Evolutionary conservation across 2,888 invertebrate genomes (phyloP), one percentile per base, ranked within the genome.

Genomic region (Archaeoteleia sp.): DNA sequence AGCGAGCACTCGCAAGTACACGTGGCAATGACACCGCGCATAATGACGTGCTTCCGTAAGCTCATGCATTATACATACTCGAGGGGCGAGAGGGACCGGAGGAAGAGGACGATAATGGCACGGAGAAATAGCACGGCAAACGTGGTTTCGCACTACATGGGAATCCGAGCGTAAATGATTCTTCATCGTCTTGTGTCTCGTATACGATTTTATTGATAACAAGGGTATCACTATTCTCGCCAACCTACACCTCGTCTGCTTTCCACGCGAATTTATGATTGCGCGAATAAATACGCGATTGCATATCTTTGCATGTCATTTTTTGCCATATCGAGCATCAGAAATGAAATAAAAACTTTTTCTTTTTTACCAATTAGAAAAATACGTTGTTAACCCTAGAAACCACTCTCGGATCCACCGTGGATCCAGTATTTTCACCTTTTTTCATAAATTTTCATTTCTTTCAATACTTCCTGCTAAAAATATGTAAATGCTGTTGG

Each of bases 41-140:
- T 67, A 67, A 67, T 67, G 61, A 67, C 51, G 67, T 49, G 43
- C 61, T 67, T 61, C 37, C 55, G 46, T 67, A 51, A 67, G 55
- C 61, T 61, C 57, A 57, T 67, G 46, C 42, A 61, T 67, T 67
- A 67, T 67, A 67, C 61, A 67, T 57, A 46, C 49, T 40, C 23
- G 32, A 17, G 32, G 6, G 10, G 45, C n/a, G 37, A 2, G 37
- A 17, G n/a, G n/a, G n/a, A n/a, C n/a, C n/a, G n/a, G n/a, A n/a
- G n/a, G 17, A 9, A 10, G 14, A 29, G 9, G 12, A 49, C 40
- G 51, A 67, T 61, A 61, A 67, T 57, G 51, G 43, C 55, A 61
- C 27, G 35, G 15, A 40, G 53, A 25, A 42, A 53, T 53, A 46
- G 20, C 48, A 58, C n/a, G 34, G 42, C 53, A 42, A 58, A 58